Evolutionary conservation across 2,888 invertebrate genomes (phyloP).

Genomic region (Drosophila birchii): DNA sequence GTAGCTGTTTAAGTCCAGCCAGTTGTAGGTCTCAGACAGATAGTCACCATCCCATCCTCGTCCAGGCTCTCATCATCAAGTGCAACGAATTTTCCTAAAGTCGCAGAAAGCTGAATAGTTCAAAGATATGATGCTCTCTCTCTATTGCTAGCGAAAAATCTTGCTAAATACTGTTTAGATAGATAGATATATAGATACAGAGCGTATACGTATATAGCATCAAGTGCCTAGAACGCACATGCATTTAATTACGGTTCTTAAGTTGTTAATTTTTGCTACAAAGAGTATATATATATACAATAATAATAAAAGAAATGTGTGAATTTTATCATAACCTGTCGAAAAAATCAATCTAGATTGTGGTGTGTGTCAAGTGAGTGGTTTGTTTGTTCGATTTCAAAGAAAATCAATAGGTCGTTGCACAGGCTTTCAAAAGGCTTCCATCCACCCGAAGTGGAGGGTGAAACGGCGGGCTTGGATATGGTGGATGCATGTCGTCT

Average conservation of each 20-base stretch:
- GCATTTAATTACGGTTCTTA: constrained; percentile 62
- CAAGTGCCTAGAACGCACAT: constrained; percentile 48
- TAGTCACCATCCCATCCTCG: constrained; percentile 54
- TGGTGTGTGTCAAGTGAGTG: constrained; percentile 5
- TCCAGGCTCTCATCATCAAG: constrained; percentile 27
- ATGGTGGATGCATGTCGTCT: constrained; percentile 31
- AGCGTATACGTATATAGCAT: constrained; percentile 25
- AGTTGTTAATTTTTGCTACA: constrained; percentile 44
- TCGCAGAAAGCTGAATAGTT: constrained; percentile 5
- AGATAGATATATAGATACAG: constrained; percentile 34
- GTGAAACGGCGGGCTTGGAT: constrained; percentile 3
- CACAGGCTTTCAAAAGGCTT: constrained; percentile 15
- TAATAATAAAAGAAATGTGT: constrained; percentile 32
- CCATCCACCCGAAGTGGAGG: constrained; percentile 2
- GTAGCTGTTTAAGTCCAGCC: not conserved
- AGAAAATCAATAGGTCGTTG: constrained; percentile 57
- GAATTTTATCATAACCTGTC: constrained; percentile 35
- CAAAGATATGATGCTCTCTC: constrained; percentile 10
- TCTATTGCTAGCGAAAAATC: not conserved
- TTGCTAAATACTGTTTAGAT: constrained; percentile 20
- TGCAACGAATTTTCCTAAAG: constrained; percentile 52
- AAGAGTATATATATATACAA: constrained; percentile 29
- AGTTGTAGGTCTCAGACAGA: constrained; percentile 27
- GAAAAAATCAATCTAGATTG: constrained; percentile 20
- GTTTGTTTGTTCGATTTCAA: not conserved